Evolutionary conservation across 2,113 vertebrate genomes (phyloP), one percentile per base, ranked within the genome.

Genomic region (Equus przewalskii): DNA sequence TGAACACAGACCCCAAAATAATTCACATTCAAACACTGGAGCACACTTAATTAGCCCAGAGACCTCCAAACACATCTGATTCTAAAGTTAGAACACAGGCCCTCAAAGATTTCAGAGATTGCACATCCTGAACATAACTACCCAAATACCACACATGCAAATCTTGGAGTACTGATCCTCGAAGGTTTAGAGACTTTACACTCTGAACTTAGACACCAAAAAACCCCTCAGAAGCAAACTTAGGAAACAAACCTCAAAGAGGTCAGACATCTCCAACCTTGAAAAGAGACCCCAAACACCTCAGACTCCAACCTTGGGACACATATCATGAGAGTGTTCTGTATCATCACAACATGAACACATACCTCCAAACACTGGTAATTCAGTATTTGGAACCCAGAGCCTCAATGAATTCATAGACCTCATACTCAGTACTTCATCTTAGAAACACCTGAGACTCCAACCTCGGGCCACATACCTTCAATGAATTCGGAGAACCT

Each of bases 211-310:
- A 69, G 60, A 90, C n/a, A 30, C 15, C 36, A 75, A 69, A 67
- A 78, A 62, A 73, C 73, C 36, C 14, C 28, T 67, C 64, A 69
- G 62, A 92, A 72, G 44, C 44, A 83, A 78, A 83, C 64, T 89
- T 88, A 62, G 44, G 51, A 96, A 94, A 76, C 51, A 83, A 87
- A 88, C 30, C 28, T 82, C 9, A 44, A 46, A 76, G 58, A 87
- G 24, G 67, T 62, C 33, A 92, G 26, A 75, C 6, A 76, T 15
- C 11, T 87, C 49, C 44, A 81, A 51, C 33, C 9, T 67, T 87
- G 54, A 88, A 78, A 82, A 76, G n/a, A 80, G 28, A 28, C 18
- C 44, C 60, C n/a, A 83, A 73, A 62, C n/a, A n/a, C 51, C 26
- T 91, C 70, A 91, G 11, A 82, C 26, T 81, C 30, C 56, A 96